Conservation (phyloP, 2,113 vertebrate species). For the Ailurus styani region DNA sequence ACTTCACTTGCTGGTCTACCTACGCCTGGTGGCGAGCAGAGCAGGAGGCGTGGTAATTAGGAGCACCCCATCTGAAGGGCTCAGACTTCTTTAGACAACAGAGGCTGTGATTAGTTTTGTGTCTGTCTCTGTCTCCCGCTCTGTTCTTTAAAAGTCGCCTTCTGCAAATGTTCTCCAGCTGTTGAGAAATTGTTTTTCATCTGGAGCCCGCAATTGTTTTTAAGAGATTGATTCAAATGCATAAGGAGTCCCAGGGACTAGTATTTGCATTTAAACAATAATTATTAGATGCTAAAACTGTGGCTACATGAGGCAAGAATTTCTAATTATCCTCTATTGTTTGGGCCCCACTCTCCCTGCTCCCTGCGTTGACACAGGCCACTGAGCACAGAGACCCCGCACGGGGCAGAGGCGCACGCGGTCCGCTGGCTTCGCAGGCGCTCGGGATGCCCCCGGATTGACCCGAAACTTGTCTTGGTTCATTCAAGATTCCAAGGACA, state of each 20-base stretch:
- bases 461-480: conserved; percentile 51
- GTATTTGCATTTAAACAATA: conserved; percentile 65
- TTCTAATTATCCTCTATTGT: conserved; percentile 55
- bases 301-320: conserved; percentile 49
- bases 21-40: not conserved
- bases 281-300: conserved; percentile 40
- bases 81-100: not conserved
- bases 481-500: not conserved
- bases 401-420: fast-evolving
- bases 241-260: conserved; percentile 28
- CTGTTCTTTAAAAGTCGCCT: conserved; percentile 43
- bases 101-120: conserved; percentile 37
- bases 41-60: not conserved
- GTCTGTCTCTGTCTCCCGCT: conserved; percentile 23
- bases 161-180: conserved; percentile 57
- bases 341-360: not conserved
- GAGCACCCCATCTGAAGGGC: not conserved
- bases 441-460: not conserved
- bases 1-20: not conserved
- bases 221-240: conserved; percentile 64
- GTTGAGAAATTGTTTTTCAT: conserved; percentile 57
- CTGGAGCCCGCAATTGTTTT: conserved; percentile 65
- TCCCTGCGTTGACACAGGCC: not conserved
- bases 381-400: not conserved
- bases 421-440: not conserved